phyloP scores from a whole-genome alignment of 2,113 vertebrate species.

The Meles meles region DNA sequence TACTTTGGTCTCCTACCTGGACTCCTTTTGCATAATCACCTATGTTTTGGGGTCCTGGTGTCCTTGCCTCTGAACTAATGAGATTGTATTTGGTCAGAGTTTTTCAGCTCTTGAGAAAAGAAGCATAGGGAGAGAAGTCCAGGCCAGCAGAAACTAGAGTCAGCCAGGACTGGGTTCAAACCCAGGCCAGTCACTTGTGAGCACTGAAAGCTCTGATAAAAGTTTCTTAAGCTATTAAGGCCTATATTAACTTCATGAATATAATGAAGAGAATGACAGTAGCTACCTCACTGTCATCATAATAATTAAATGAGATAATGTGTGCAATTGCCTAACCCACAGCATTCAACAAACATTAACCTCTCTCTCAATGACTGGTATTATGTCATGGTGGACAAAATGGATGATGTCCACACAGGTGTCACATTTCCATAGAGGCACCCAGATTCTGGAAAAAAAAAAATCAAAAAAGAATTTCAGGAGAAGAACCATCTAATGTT shows the following conservation, averaged over 20 bases:
- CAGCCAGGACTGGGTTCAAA: background rate
- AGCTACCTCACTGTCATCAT: background rate
- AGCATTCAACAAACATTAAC: background rate
- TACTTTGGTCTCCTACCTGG: background rate
- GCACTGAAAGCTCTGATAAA: background rate
- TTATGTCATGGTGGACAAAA: accelerated
- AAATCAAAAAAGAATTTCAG: background rate
- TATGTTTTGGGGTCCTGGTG: background rate
- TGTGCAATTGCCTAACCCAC: background rate
- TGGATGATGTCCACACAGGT: accelerated
- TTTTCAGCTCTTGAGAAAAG: background rate
- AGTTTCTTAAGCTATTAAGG: background rate
- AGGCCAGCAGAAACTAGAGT: background rate
- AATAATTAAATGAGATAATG: background rate
- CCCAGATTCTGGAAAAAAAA: background rate
- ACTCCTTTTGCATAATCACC: no score
- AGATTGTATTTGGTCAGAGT: background rate
- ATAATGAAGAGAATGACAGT: background rate
- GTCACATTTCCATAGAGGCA: background rate
- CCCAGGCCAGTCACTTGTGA: background rate
- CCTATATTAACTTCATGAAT: background rate
- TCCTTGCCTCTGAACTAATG: background rate
- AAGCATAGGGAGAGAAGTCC: background rate
- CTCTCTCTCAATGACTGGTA: background rate
- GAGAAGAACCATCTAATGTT: background rate